Conservation (phyloP, 1,140 invertebrate species). For the Goniozus legneri region DNA sequence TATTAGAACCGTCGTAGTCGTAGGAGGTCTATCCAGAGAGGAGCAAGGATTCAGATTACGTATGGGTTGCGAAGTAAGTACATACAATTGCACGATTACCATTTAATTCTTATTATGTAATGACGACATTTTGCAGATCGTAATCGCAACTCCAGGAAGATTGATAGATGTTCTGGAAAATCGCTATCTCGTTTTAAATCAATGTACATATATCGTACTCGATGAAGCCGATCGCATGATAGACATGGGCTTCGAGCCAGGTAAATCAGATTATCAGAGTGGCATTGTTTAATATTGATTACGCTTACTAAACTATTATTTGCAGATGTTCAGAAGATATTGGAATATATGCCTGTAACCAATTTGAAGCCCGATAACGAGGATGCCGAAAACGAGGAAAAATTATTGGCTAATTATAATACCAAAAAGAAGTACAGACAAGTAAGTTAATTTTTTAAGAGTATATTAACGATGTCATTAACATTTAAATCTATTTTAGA, state of each 20-base stretch:
- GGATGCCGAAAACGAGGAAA: conserved; percentile 93
- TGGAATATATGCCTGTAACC: conserved; percentile 97
- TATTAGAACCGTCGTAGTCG: conserved; percentile 95
- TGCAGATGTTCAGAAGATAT: conserved; percentile 91
- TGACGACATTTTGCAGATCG: conserved; percentile 79
- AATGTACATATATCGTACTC: conserved; percentile 92
- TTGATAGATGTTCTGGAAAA: conserved; percentile 99
- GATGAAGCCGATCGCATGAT: conserved; percentile 99
- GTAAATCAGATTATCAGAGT: conserved; percentile 26
- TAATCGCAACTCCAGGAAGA: conserved; percentile 99
- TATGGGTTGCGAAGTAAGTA: conserved; percentile 86
- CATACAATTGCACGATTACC: not conserved
- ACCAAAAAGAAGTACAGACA: conserved; percentile 97
- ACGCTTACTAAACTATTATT: conserved; percentile 10
- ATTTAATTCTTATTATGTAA: conserved; percentile 16
- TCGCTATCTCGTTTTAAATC: conserved; percentile 92
- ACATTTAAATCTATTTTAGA: conserved; percentile 60
- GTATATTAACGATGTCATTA: no score
- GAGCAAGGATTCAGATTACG: conserved; percentile 96
- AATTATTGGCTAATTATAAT: conserved; percentile 90
- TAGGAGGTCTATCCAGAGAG: conserved; percentile 95
- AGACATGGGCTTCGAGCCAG: conserved; percentile 98
- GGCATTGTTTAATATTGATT: not conserved
- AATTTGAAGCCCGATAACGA: conserved; percentile 99
- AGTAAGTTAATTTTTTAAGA: no score